Base-by-base conservation (phyloP, 2,888 invertebrate genomes). In the Zelleria hepariella region DNA sequence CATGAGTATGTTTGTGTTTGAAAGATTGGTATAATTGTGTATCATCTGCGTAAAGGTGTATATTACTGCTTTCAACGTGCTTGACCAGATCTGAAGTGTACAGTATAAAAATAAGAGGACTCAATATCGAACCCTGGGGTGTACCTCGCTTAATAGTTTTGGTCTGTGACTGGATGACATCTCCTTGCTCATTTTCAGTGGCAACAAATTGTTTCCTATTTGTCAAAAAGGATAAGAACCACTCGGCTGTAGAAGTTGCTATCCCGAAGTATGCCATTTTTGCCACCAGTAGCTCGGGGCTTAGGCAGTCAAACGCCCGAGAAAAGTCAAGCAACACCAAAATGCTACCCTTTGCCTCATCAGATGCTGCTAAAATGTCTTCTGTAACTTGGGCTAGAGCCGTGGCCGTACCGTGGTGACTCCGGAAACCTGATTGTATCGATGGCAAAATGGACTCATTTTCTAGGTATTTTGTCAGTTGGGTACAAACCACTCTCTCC, bases 251-350 rank as follows among this genome's bases (percentile, higher is more conserved):
- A 6, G 27, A 20, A 4, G 8, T 5, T 23, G 51, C 20, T 20
- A 66, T 63, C 0, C 63, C 58, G 1, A 62, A 25, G 0, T 49
- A 21, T 5, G n/a, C n/a, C 4, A 67, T 49, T 52, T 63, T 67
- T 1, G 51, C 21, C 0, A 66, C 18, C 0, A 67, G 60, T 15
- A 64, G 24, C 21, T 51, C 53, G 55, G 63, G 63, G 47, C 64
- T 25, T 0, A 68, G 59, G 53, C 59, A 60, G 57, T 69, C 68
- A 57, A 69, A 69, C 1, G 67, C 68, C 24, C 67, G 66, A 0
- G 64, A 64, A 55, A 66, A 67, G 56, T 68, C 67, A 21, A 68
- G 62, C 2, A 65, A 27, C 1, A 66, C 61, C 6, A 67, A 27
- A 1, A 67, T 20, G 0, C 65, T 66, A 1, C 67, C 56, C 47